Base-by-base conservation (phyloP, 2,888 invertebrate genomes). In the Tipula confusa region DNA sequence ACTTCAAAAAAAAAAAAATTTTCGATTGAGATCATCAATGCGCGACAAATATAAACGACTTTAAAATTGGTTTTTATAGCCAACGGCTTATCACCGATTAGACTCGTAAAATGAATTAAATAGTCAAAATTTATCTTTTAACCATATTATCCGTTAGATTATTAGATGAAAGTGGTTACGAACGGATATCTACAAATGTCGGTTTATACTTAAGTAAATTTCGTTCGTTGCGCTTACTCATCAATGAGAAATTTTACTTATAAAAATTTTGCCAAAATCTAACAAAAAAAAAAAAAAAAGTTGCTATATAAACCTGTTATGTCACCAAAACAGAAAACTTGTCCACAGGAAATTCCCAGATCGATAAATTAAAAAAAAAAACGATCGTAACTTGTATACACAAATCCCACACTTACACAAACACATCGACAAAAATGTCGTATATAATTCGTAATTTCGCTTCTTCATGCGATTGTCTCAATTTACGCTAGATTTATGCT, bases 261-360 rank as follows among this genome's bases (percentile, higher is more conserved):
- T 24, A 13, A 24, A 11, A 64, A 13, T 13, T 64, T 64, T 64
- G 64, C 24, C 7, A 64, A 64, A 43, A 36, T 9, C n/a, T n/a
- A n/a, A n/a, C n/a, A n/a, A n/a, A n/a, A 36, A 36, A 36, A 36
- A 43, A 43, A 31, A 31, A 31, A 31, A 7, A 31, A 13, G 24
- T 11, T 11, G 64, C 64, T 64, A n/a, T n/a, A n/a, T 9, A 64
- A 64, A 64, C 64, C 64, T 64, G 64, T 64, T 64, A 24, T 64
- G 24, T 64, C 64, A 64, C 64, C 64, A 48, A 48, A 64, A n/a
- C n/a, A 18, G 24, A 64, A 64, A 64, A 64, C 64, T 64, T 64
- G 64, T 64, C 64, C 64, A 64, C 64, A 64, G 64, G 64, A 64
- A 64, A 64, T 64, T 64, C 64, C 64, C 64, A 24, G 64, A 64